Base-by-base conservation (phyloP, 1,140 invertebrate species). In the Phocides pigmalion region DNA sequence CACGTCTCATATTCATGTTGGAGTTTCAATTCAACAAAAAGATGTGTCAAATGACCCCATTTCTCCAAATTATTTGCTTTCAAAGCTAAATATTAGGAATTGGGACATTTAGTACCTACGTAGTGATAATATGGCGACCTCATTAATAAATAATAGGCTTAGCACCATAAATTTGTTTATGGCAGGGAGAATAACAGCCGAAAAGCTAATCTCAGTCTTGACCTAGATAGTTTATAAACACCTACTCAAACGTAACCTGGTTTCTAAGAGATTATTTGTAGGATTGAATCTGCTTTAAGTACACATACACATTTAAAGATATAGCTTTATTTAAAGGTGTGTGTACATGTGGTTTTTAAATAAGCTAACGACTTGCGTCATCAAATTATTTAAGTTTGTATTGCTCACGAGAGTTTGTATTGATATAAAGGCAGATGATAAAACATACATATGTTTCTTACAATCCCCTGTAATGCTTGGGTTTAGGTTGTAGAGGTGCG, bases 191-290 rank as follows among this genome's bases (percentile, higher is more conserved):
- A 51, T 32, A 19, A 47, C 2, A 9, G 28, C 9, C 11, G 15
- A 37, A 19, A 35, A 54, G 19, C 35, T 22, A 54, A 41, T 19
- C 51, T 11, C 8, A 25, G 32, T 53, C 50, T 53, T 37, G 39
- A 20, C 32, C 32, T 37, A 41, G 35, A 54, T 54, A 54, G 17
- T 12, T 5, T 35, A 35, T 35, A 16, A 32, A 32, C 14, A 32
- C 2, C 22, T 50, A 28, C 22, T 49, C 8, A 28, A 11, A 50
- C n/a, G 8, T n/a, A 50, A 16, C 2, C 25, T 32, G 25, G 14
- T 28, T 28, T 14, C 12, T 9, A 15, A 16, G 32, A 35, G 32
- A 11, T 9, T 28, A 5, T 44, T 44, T 19, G 46, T 0, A 9
- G 44, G 20, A 47, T 47, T 47, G 19, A n/a, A 11, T 35, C 32